phyloP scores from a whole-genome alignment of 2,797 vertebrate species.

The Danio aesculapii region DNA sequence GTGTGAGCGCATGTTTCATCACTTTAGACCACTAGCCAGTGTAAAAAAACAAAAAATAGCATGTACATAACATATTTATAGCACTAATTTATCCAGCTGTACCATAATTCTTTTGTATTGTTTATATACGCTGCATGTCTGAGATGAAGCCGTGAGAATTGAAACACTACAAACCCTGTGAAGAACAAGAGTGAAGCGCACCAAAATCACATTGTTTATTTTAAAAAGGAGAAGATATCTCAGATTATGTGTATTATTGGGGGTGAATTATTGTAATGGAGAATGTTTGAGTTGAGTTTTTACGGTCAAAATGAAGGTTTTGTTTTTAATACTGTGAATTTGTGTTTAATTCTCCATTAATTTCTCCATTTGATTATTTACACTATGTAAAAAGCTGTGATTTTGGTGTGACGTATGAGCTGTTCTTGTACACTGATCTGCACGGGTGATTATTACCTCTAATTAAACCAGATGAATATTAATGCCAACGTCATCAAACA shows the following conservation, averaged over 20 bases:
- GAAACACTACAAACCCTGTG: conserved; percentile 1
- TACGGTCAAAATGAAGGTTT: no score
- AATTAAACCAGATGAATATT: conserved; percentile 1
- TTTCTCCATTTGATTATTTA: no score
- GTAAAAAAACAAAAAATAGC: conserved; percentile 44
- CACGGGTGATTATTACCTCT: conserved; percentile 18
- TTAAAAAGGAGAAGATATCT: no score
- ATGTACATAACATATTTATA: conserved; percentile 70
- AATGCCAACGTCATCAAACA: conserved; percentile 24
- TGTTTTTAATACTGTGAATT: no score
- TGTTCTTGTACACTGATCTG: neutral
- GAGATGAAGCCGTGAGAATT: conserved; percentile 52
- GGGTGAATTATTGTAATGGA: no score
- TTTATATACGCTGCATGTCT: conserved; percentile 61
- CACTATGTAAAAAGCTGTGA: neutral
- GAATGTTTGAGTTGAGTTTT: no score
- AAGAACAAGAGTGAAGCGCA: neutral
- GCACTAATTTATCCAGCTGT: conserved; percentile 66
- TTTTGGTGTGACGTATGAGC: conserved; percentile 2
- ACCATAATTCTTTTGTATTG: conserved; percentile 61
- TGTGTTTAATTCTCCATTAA: no score
- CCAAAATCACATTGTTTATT: neutral
- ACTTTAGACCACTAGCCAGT: conserved; percentile 27
- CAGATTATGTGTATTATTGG: no score
- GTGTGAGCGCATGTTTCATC: conserved; percentile 45